Percentiles rank a stretch among this genome's conserved stretches.
Conservation (phyloP, 2,888 invertebrate genomes). For the Pseudococcus jackbeardsleyi region DNA sequence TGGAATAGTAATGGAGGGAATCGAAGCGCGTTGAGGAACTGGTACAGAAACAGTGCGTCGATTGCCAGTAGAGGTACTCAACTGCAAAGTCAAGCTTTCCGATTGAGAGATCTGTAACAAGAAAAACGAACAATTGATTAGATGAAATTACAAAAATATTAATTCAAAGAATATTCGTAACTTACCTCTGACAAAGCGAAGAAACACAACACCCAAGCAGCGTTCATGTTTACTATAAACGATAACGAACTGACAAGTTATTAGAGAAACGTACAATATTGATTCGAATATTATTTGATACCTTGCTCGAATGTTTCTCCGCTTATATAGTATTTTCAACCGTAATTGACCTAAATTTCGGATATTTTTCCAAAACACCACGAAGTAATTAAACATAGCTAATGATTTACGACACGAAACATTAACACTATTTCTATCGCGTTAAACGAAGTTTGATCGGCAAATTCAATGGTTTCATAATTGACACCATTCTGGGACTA, state of each 20-base stretch:
- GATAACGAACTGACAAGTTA: not conserved
- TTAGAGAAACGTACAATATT: not conserved
- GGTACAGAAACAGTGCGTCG: not conserved
- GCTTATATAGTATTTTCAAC: not conserved
- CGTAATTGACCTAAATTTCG: conserved; percentile 25
- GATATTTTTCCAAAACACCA: not conserved
- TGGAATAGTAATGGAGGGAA: not conserved
- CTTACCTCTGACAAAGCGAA: not conserved
- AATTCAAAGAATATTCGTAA: not conserved
- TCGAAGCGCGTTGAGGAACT: not conserved
- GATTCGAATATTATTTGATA: not conserved
- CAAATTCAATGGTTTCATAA: not conserved
- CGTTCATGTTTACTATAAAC: not conserved
- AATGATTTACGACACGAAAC: conserved; percentile 27
- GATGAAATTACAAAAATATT: too few relatives aligned
- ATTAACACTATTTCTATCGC: not conserved
- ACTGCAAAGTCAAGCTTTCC: not conserved
- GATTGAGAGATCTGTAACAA: not conserved
- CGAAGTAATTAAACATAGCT: not conserved
- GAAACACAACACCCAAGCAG: not conserved
- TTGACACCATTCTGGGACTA: not conserved
- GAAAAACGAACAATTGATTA: not conserved
- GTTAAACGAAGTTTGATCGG: not conserved
- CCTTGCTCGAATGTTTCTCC: not conserved
- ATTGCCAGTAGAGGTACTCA: not conserved